phyloP scores from a whole-genome alignment of 2,113 vertebrate genomes.

The Callorhinus ursinus region DNA sequence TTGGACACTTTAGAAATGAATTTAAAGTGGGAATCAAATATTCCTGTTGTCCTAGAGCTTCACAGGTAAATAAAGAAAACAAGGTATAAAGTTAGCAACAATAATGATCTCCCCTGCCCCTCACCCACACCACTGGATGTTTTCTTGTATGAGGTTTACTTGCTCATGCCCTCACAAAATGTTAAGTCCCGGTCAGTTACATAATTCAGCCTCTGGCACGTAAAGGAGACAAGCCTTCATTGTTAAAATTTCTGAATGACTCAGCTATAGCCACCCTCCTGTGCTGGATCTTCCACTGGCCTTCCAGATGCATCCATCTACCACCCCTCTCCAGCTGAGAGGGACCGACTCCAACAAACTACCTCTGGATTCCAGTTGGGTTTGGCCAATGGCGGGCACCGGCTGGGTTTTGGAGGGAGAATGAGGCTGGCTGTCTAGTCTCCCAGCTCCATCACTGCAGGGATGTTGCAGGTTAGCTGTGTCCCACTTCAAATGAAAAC shows the following conservation, averaged over 20 bases:
- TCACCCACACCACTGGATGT: no score
- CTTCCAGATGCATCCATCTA: not conserved
- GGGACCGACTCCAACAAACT: rapidly evolving
- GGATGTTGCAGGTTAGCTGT: rapidly evolving
- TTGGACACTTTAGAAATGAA: not conserved
- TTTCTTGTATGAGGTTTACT: not conserved
- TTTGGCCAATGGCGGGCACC: not conserved
- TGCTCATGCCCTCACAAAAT: rapidly evolving
- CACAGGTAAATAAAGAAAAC: not conserved
- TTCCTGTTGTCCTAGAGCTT: not conserved
- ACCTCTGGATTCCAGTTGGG: not conserved
- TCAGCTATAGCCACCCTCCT: rapidly evolving
- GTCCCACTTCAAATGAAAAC: not conserved
- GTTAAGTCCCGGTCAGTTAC: not conserved
- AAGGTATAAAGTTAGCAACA: not conserved
- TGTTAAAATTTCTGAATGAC: not conserved
- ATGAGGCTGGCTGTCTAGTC: no score
- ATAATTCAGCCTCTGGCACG: not conserved
- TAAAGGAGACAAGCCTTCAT: rapidly evolving
- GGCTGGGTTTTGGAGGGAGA: not conserved
- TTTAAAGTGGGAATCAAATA: not conserved
- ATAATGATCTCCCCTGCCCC: not conserved
- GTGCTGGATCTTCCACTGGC: rapidly evolving
- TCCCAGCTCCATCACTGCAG: rapidly evolving
- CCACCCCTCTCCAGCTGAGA: rapidly evolving